These are phyloP conservation scores for Perca flavescens DNA, from an alignment of 2,113 vertebrate species.

Conservation along the genomic window DNA sequence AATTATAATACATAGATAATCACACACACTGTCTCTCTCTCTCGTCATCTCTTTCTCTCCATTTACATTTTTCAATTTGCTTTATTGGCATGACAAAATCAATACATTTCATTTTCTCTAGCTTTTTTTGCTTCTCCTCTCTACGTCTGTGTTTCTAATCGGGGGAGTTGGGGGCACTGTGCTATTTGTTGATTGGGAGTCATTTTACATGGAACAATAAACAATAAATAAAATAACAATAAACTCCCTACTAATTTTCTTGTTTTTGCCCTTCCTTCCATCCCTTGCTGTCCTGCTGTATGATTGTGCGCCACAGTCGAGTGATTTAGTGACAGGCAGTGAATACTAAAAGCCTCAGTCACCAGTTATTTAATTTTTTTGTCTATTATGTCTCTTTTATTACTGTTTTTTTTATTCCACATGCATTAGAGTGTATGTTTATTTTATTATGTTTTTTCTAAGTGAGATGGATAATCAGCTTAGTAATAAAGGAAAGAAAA, in stretches of 20 bases:
- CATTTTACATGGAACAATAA: constrained; percentile 7
- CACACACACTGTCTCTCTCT: neutral
- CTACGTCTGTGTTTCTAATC: neutral
- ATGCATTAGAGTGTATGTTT: neutral
- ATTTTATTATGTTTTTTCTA: neutral
- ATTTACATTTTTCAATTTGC: neutral
- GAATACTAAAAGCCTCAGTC: constrained; percentile 34
- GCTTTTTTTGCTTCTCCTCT: neutral
- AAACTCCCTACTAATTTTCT: neutral
- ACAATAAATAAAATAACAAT: neutral
- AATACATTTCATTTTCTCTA: neutral
- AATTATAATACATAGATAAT: too few species aligned
- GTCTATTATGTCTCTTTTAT: neutral
- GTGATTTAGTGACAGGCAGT: constrained; percentile 12
- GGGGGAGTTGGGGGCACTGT: neutral
- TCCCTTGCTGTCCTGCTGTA: neutral
- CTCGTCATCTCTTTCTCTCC: constrained; percentile 10
- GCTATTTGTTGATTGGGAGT: constrained; percentile 36
- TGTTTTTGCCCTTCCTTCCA: neutral
- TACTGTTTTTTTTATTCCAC: neutral
- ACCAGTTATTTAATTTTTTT: neutral
- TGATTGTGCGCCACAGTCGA: neutral
- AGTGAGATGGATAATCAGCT: neutral
- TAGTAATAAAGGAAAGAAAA: neutral
- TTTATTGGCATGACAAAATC: too few species aligned